These are phyloP conservation scores for Sinella curviseta DNA, from an alignment of 1,140 invertebrate genomes.

Conservation along the genomic window DNA sequence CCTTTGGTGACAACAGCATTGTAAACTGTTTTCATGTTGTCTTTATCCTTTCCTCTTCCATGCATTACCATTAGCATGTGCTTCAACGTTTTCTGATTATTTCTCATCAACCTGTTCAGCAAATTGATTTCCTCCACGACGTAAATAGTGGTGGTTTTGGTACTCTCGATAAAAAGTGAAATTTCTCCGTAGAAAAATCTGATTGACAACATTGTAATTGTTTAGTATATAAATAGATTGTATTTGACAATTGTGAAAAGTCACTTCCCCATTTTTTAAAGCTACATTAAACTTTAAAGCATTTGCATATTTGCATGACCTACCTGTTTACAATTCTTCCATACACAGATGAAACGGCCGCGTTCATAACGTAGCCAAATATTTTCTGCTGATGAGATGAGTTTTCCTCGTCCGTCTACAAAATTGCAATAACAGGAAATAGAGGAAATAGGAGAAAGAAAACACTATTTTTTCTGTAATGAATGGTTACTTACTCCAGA, in stretches of 20 bases:
- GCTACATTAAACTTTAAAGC: too few species aligned
- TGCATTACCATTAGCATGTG: conserved; percentile 35
- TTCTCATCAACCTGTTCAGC: conserved; percentile 26
- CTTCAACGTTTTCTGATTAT: conserved; percentile 20
- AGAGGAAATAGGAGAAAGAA: background rate
- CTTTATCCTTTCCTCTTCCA: background rate
- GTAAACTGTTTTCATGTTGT: background rate
- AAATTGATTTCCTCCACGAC: conserved; percentile 40
- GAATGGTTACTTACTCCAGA: background rate
- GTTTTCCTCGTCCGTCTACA: background rate
- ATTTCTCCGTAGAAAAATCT: conserved; percentile 42
- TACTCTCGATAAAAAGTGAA: background rate
- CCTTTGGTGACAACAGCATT: conserved; percentile 44
- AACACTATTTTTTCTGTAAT: background rate
- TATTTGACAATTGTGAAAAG: too few species aligned
- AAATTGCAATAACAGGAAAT: background rate
- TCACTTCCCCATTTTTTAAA: too few species aligned
- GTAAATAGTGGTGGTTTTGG: conserved; percentile 14
- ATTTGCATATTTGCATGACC: background rate
- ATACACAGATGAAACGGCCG: background rate
- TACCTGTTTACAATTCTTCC: conserved; percentile 10
- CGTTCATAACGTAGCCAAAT: conserved; percentile 5
- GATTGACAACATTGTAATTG: background rate
- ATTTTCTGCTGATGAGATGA: background rate
- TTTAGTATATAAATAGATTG: too few species aligned